Evolutionary conservation across 2,888 invertebrate species (phyloP), one percentile per base, ranked within the genome.

Genomic region (Torymus aiolomorphi): DNA sequence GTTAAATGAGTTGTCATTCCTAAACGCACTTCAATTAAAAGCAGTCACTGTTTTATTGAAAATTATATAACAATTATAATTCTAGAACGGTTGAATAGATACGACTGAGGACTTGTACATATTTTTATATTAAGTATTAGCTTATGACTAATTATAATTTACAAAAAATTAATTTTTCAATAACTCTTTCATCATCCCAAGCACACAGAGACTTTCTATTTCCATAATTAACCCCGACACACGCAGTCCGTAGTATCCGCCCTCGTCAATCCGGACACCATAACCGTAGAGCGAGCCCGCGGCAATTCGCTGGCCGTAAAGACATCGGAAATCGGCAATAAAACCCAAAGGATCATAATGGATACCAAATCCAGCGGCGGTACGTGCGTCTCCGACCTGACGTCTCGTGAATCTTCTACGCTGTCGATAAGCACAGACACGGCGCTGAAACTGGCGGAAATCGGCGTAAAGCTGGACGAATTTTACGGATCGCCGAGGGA

Each of bases 221-320:
- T 8, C 8, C 42, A 42, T 42, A 42, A 42, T 42, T 42, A 52
- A 65, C 4, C 13, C 12, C 20, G 4, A 51, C 24, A 18, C 90
- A 71, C 42, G 42, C 88, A 96, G 95, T 94, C 94, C 80, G 95
- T 97, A 4, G 97, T 97, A 0, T 95, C 96, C 0, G 96, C 95
- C 0, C 90, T 92, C 63, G 92, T 94, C 1, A 96, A 96, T 85
- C 96, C 97, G 0, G 96, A 97, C 86, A 94, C 94, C 0, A 92
- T 95, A 77, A 91, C 92, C 14, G 87, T 96, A 3, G 89, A 90
- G 11, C 92, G 94, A 67, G 91, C 90, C 2, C 90, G 89, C 85
- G 88, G 92, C 16, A 91, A 91, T 18, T 84, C 89, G 2, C 86
- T 95, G 2, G 86, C 84, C 0, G 89, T 95, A 65, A 85, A 88